Evolutionary conservation across 2,113 vertebrate species (phyloP).

Genomic region (Neogobius melanostomus): DNA sequence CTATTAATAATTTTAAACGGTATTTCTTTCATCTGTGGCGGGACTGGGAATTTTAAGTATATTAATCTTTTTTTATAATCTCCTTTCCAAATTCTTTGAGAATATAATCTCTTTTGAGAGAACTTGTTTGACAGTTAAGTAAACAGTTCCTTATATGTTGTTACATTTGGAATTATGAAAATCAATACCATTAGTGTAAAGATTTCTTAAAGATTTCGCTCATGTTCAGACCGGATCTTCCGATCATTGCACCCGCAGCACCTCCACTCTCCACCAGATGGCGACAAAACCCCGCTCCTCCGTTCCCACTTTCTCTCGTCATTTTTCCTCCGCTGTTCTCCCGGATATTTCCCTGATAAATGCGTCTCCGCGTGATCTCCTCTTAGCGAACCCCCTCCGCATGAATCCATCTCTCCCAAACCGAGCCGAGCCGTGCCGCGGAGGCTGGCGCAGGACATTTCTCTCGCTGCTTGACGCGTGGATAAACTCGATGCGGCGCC

Average conservation of each 20-base stretch:
- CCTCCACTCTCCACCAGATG: neutral
- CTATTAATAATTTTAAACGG: no score
- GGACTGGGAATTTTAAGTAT: no score
- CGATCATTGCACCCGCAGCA: neutral
- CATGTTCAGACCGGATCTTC: no score
- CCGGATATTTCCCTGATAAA: slow-evolving; percentile 3
- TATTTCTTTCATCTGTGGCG: no score
- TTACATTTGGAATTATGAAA: no score
- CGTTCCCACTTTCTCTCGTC: neutral
- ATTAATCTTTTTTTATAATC: no score
- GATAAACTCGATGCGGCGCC: neutral
- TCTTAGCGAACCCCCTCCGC: neutral
- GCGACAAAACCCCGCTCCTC: neutral
- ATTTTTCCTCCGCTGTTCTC: neutral
- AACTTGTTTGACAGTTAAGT: no score
- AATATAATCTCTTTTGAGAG: no score
- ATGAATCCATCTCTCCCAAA: neutral
- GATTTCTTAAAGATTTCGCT: no score
- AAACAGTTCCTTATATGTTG: no score
- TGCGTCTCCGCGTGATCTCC: neutral
- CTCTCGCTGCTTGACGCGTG: slow-evolving; percentile 6
- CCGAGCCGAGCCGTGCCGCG: neutral
- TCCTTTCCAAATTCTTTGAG: no score
- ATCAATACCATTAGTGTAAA: no score
- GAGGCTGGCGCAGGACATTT: neutral